Evolutionary conservation across 2,888 invertebrate genomes (phyloP).

Genomic region (Congeria kusceri): DNA sequence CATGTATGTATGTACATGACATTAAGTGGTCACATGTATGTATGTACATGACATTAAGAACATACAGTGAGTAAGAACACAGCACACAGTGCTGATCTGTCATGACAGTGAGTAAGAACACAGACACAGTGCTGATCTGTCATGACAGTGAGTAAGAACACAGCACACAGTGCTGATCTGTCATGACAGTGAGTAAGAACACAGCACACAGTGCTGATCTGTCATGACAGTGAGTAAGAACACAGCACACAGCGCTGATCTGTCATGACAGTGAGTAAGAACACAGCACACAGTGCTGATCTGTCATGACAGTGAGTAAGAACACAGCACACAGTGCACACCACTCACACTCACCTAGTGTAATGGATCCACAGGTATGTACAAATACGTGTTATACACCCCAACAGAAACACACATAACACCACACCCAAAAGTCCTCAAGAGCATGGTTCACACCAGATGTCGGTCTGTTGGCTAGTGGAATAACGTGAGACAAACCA

Average conservation of each 20-base stretch:
- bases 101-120: conserved; percentile 89
- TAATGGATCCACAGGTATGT: too few species aligned
- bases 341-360: too few species aligned
- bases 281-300: conserved; percentile 92
- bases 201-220: conserved; percentile 93
- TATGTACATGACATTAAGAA: too few species aligned
- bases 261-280: conserved; percentile 91
- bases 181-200: conserved; percentile 89
- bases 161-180: conserved; percentile 94
- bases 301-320: conserved; percentile 91
- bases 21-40: conserved; percentile 86
- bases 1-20: too few species aligned
- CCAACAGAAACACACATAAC: too few species aligned
- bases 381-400: too few species aligned
- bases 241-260: conserved; percentile 92
- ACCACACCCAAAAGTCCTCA: too few species aligned
- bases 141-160: conserved; percentile 89
- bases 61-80: too few species aligned
- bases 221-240: conserved; percentile 90
- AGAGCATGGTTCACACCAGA: too few species aligned
- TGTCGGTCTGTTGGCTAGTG: too few species aligned
- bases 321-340: background rate
- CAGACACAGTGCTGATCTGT: conserved; percentile 94
- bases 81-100: conserved; percentile 95
- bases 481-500: too few species aligned